Evolutionary conservation across 2,888 invertebrate species (phyloP).

Genomic region (Cecidostiba fungosa): DNA sequence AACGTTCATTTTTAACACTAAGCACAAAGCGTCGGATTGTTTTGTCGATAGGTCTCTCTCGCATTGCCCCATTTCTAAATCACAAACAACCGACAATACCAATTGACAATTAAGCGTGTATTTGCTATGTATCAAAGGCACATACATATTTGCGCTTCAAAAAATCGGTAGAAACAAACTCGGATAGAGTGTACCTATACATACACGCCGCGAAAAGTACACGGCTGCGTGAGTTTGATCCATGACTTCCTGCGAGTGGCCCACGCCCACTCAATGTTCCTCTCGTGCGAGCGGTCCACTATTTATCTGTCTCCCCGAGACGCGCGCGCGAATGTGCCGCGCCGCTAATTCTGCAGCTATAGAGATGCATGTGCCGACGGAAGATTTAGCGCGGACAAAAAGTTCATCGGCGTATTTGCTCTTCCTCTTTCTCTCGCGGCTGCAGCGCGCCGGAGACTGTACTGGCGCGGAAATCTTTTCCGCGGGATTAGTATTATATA

Average conservation of each 20-base stretch:
- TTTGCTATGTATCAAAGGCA: background rate
- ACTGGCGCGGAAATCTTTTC: too few species aligned
- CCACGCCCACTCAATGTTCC: slow-evolving; percentile 78
- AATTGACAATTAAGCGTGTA: background rate
- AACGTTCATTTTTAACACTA: background rate
- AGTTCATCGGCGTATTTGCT: slow-evolving; percentile 13
- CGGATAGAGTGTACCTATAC: background rate
- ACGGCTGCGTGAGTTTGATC: slow-evolving; percentile 74
- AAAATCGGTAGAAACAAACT: too few species aligned
- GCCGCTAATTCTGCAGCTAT: slow-evolving; percentile 46
- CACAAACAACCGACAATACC: background rate
- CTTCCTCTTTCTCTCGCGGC: background rate
- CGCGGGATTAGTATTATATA: too few species aligned
- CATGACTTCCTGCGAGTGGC: slow-evolving; percentile 76
- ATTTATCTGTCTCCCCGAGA: slow-evolving; percentile 72
- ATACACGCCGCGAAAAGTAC: slow-evolving; percentile 48
- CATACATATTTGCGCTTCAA: background rate
- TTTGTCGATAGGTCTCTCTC: too few species aligned
- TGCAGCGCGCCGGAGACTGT: background rate
- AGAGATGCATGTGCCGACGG: background rate
- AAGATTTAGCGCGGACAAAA: slow-evolving; percentile 11
- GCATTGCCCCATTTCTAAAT: too few species aligned
- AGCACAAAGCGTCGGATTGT: background rate
- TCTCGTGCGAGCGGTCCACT: slow-evolving; percentile 65
- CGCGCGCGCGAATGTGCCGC: background rate